phyloP scores from a whole-genome alignment of 2,797 vertebrate species.

The Microctenopoma stevenorrisi region DNA sequence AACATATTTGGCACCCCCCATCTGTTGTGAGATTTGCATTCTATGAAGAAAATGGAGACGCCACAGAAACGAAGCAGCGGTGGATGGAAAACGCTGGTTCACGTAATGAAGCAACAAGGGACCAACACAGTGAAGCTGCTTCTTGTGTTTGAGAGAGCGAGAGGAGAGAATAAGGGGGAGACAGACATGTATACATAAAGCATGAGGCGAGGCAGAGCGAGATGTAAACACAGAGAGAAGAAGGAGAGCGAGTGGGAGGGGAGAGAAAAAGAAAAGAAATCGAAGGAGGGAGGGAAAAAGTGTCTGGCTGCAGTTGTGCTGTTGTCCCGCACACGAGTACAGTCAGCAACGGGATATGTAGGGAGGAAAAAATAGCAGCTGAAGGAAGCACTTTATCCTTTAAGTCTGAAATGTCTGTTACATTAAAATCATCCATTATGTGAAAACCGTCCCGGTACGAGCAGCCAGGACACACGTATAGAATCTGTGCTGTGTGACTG shows the following conservation, averaged over 20 bases:
- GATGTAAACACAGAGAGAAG: slow-evolving; percentile 55
- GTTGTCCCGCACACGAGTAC: slow-evolving; percentile 36
- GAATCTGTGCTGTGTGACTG: slow-evolving; percentile 46
- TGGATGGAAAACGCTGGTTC: slow-evolving; percentile 65
- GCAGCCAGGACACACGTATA: background rate
- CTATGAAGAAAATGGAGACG: slow-evolving; percentile 65
- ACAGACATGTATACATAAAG: slow-evolving; percentile 38
- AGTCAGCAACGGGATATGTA: slow-evolving; percentile 4
- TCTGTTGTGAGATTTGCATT: slow-evolving; percentile 69
- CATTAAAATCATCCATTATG: background rate
- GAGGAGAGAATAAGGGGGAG: background rate
- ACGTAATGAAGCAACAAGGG: slow-evolving; percentile 68
- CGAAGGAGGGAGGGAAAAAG: background rate
- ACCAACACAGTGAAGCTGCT: slow-evolving; percentile 50
- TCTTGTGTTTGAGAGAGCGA: slow-evolving; percentile 7
- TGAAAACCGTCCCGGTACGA: background rate
- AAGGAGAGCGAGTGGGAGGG: background rate
- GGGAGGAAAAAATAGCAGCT: background rate
- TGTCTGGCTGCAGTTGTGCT: slow-evolving; percentile 36
- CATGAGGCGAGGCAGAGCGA: slow-evolving; percentile 34
- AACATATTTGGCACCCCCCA: slow-evolving; percentile 58
- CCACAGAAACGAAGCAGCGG: slow-evolving; percentile 60
- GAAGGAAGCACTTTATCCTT: background rate
- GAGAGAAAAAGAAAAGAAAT: background rate
- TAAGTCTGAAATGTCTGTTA: background rate